These are phyloP conservation scores for Phyllopteryx taeniolatus DNA, from an alignment of 2,113 vertebrate genomes.

Conservation along the genomic window DNA sequence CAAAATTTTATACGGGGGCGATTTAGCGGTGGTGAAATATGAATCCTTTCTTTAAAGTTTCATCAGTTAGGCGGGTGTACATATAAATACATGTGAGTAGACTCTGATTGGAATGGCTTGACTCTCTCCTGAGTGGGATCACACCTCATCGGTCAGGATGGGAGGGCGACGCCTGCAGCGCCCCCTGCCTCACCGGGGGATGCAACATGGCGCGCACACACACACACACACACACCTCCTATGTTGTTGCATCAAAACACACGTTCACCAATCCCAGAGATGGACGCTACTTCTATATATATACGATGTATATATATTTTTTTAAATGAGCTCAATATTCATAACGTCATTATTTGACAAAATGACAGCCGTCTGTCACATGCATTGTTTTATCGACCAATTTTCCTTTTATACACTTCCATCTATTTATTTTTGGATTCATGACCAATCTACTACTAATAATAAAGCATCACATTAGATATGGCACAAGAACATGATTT, in stretches of 20 bases:
- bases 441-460: conserved; percentile 61
- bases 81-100: conserved; percentile 74
- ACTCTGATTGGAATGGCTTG: conserved; percentile 75
- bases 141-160: conserved; percentile 39
- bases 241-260: conserved; percentile 26
- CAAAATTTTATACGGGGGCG: conserved; percentile 83
- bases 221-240: conserved; percentile 2
- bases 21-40: conserved; percentile 93
- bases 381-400: conserved; percentile 71
- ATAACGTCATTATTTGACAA: conserved; percentile 92
- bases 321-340: conserved; percentile 89
- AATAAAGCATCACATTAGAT: conserved; percentile 32
- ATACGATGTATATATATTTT: conserved; percentile 70
- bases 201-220: conserved; percentile 21
- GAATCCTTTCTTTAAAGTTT: conserved; percentile 91
- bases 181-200: conserved; percentile 64
- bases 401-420: neutral
- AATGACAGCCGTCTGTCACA: conserved; percentile 83
- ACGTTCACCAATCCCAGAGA: too few relatives aligned
- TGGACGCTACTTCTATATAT: conserved; percentile 33
- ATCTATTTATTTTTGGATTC: neutral
- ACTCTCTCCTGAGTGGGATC: conserved; percentile 67
- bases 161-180: conserved; percentile 27
- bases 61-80: conserved; percentile 81
- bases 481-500: neutral